phyloP scores from a whole-genome alignment of 2,113 vertebrate genomes.

The Spheniscus mendiculus region DNA sequence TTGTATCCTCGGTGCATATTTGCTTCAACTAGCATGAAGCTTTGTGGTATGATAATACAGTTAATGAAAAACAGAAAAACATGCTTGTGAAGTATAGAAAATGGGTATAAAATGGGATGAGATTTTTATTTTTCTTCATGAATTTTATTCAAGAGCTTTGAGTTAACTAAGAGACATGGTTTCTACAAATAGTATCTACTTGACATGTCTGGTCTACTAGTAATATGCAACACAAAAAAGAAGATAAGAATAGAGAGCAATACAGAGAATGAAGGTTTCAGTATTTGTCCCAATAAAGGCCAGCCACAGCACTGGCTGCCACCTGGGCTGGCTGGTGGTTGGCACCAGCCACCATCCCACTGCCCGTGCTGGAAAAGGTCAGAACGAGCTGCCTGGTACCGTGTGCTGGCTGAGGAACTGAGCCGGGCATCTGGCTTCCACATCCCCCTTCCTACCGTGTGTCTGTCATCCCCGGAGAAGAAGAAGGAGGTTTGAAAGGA shows the following conservation, averaged over 20 bases:
- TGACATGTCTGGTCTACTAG: background rate
- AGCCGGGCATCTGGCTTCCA: background rate
- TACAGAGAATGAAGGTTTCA: background rate
- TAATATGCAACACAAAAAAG: background rate
- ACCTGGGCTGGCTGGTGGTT: fast-evolving
- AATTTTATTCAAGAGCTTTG: background rate
- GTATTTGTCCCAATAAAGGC: background rate
- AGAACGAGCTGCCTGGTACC: background rate
- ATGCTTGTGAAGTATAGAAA: background rate
- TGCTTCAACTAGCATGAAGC: background rate
- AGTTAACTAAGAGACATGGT: background rate
- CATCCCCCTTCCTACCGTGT: background rate
- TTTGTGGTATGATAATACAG: background rate
- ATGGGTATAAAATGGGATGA: background rate
- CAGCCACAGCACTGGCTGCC: fast-evolving
- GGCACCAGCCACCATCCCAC: background rate
- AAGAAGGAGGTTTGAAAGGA: background rate
- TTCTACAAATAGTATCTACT: background rate
- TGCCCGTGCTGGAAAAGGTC: background rate
- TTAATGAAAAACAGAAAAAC: background rate
- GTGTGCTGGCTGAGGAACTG: background rate
- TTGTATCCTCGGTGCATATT: background rate
- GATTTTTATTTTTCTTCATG: background rate
- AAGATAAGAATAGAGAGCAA: background rate
- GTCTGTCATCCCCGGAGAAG: background rate